Evolutionary conservation across 1,140 invertebrate species (phyloP), one percentile per base, ranked within the genome.

Genomic region (Drosophila nigromelanica): DNA sequence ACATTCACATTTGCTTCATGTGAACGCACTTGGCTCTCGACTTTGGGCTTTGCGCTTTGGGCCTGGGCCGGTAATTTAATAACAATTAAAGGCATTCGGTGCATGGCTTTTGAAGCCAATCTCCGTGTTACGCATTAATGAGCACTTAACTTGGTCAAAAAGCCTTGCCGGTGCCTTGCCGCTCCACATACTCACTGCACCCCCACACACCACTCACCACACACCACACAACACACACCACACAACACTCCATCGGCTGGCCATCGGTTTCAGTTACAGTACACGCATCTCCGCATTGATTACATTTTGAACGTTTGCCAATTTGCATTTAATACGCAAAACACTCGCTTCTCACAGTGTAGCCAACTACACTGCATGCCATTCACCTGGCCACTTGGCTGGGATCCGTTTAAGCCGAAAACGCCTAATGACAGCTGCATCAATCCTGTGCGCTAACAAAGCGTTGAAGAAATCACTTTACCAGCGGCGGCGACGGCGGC

Each of bases 391-490:
- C 56, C 27, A 58, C 14, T 7, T 37, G 68, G 12, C 39, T 52
- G 67, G 50, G 75, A 79, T 70, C 83, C 80, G 85, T 89, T 89
- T 89, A 89, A 81, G 79, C 76, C 73, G 76, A 89, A 89, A 81
- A 79, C 83, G 83, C 67, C 89, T 90, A 90, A 90, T 89, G 89
- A 90, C 87, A 80, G 73, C 75, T 73, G 76, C 89, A 90, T 90
- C 77, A 90, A 90, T 90, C 83, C 89, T 81, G 59, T 86, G 83
- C 80, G 83, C 80, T 90, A 90, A 90, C 89, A 90, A 90, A 90
- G 83, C 89, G 89, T 90, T 90, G 89, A 90, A 90, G 89, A 90
- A 90, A 90, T 90, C 89, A 90, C 89, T 90, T 90, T 90, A 90
- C 89, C 89, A 90, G 80, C 83, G 89, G 89, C 89, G 82, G 61